Evolutionary conservation across 2,797 vertebrate genomes (phyloP).

Genomic region (Syndactyla subalaris): DNA sequence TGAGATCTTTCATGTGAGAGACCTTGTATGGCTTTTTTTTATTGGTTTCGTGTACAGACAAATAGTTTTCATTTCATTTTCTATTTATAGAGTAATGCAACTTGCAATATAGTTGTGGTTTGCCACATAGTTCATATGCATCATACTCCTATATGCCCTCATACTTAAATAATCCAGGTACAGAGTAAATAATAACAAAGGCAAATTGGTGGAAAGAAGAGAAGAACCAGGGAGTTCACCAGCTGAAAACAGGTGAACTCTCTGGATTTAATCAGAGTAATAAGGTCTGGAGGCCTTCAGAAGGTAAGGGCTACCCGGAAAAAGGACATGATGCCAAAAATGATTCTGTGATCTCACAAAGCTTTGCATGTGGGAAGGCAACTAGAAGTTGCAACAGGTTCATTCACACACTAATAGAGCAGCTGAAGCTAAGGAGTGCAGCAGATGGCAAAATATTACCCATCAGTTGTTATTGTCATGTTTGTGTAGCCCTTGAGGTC

Average conservation of each 20-base stretch:
- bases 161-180: background rate
- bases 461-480: background rate
- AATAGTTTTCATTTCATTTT: conserved; percentile 9
- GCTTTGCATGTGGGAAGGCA: background rate
- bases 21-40: background rate
- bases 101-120: background rate
- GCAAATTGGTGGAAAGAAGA: background rate
- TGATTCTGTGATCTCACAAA: background rate
- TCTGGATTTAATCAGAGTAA: background rate
- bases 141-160: background rate
- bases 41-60: background rate
- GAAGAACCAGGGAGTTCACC: background rate
- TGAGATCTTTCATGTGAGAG: background rate
- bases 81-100: background rate
- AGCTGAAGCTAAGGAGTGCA: background rate
- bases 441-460: background rate
- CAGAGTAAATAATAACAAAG: background rate
- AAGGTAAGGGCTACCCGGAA: background rate
- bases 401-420: background rate
- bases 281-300: background rate
- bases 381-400: background rate
- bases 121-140: background rate
- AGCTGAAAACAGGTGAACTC: background rate
- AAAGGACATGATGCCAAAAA: background rate
- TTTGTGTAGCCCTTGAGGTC: background rate